phyloP scores from a whole-genome alignment of 2,888 invertebrate species.

The Eupeodes luniger region DNA sequence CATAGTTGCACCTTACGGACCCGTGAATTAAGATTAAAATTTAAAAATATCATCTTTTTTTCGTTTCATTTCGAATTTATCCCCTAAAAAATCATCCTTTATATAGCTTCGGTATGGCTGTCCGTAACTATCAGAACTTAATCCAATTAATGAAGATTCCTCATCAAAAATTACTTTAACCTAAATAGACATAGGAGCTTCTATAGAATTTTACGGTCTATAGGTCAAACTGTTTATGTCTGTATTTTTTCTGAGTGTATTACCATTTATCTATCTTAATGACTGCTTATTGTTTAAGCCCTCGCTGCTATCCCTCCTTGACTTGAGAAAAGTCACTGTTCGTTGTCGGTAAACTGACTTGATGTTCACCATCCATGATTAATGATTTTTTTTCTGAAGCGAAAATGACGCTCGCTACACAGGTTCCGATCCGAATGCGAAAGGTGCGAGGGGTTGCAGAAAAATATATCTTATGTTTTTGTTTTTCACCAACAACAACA shows the following conservation, averaged over 20 bases:
- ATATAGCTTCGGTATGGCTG: too few relatives aligned
- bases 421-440: conserved; percentile 36
- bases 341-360: not conserved
- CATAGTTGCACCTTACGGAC: too few relatives aligned
- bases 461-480: conserved; percentile 12
- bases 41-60: too few relatives aligned
- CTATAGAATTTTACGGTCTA: too few relatives aligned
- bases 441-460: conserved; percentile 29
- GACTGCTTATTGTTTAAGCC: conserved; percentile 36
- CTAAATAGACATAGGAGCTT: too few relatives aligned
- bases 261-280: conserved; percentile 54
- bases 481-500: not conserved
- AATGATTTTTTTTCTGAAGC: conserved; percentile 58
- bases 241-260: not conserved
- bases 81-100: too few relatives aligned
- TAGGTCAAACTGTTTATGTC: not conserved
- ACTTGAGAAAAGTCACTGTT: not conserved
- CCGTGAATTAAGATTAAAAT: too few relatives aligned
- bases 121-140: too few relatives aligned
- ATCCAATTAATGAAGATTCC: too few relatives aligned
- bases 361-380: conserved; percentile 47
- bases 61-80: too few relatives aligned
- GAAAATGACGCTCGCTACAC: conserved; percentile 43
- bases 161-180: too few relatives aligned
- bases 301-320: not conserved